Percentiles rank a stretch among this genome's conserved stretches.
These are phyloP conservation scores for Propithecus coquereli DNA, from an alignment of 2,113 vertebrate genomes.

Conservation along the genomic window DNA sequence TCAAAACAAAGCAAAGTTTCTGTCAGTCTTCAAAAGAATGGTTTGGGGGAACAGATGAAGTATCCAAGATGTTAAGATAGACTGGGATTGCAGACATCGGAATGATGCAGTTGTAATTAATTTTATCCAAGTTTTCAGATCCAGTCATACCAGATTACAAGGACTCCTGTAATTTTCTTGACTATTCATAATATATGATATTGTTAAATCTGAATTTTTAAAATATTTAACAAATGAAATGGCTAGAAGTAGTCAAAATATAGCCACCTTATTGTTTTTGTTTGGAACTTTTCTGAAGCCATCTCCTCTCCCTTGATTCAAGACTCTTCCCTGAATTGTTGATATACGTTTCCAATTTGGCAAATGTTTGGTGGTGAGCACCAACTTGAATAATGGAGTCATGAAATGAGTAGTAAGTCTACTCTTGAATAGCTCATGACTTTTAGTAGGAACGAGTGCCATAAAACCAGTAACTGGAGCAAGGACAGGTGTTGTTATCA, in stretches of 20 bases:
- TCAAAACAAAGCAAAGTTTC: constrained; percentile 73
- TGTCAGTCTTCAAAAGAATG: constrained; percentile 55
- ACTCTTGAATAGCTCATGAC: not conserved
- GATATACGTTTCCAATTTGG: not conserved
- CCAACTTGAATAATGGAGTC: not conserved
- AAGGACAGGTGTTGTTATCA: not conserved
- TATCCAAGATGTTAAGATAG: constrained; percentile 42
- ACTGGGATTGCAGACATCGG: constrained; percentile 64
- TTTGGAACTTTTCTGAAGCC: not conserved
- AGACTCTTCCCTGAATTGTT: not conserved
- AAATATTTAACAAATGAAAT: not conserved
- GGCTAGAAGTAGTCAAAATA: not conserved
- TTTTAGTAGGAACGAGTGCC: not conserved
- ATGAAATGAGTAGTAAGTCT: not conserved
- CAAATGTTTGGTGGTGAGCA: not conserved
- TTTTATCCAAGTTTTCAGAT: constrained; percentile 57
- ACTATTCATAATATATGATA: not conserved
- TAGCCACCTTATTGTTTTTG: not conserved
- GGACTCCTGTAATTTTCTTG: not conserved
- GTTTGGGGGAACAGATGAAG: constrained; percentile 59
- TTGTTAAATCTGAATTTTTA: not conserved
- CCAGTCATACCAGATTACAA: constrained; percentile 40
- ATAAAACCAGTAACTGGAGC: not conserved
- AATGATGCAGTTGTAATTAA: constrained; percentile 63
- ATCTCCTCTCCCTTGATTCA: not conserved